phyloP scores from a whole-genome alignment of 2,888 invertebrate genomes.

The Agriopis marginaria region DNA sequence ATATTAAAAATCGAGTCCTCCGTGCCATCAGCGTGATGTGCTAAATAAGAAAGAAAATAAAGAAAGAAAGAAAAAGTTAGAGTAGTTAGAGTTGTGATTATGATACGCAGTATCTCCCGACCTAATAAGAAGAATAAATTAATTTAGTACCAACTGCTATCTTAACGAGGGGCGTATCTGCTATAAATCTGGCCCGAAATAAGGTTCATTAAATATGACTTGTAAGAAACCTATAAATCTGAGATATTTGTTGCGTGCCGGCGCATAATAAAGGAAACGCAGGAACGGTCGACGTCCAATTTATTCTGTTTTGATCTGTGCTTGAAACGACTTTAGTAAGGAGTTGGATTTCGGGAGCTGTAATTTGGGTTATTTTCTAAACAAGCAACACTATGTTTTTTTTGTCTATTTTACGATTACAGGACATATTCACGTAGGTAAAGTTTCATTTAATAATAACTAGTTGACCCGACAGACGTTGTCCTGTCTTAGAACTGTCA shows the following conservation, averaged over 20 bases:
- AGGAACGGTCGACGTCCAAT: neutral
- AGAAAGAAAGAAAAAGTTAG: no score
- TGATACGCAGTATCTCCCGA: neutral
- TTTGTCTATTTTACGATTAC: no score
- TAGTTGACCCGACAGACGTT: no score
- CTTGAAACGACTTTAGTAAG: neutral
- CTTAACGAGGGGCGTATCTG: slow-evolving; percentile 27
- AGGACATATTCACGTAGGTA: no score
- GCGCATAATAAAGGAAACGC: slow-evolving; percentile 22
- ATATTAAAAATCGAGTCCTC: no score
- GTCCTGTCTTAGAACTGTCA: no score
- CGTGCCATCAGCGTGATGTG: no score
- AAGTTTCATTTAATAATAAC: no score
- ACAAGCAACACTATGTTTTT: no score
- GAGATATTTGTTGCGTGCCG: slow-evolving; percentile 28
- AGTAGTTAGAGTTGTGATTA: neutral
- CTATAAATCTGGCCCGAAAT: slow-evolving; percentile 30
- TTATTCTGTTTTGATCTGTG: slow-evolving; percentile 24
- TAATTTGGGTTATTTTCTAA: no score
- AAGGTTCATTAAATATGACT: slow-evolving; percentile 30
- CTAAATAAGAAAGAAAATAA: no score
- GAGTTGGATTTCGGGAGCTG: neutral
- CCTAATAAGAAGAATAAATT: slow-evolving; percentile 18
- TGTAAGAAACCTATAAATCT: slow-evolving; percentile 28
- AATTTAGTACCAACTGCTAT: slow-evolving; percentile 24